Base-by-base conservation (phyloP, 2,797 vertebrate species). In the Petrocephalus sullivani region DNA sequence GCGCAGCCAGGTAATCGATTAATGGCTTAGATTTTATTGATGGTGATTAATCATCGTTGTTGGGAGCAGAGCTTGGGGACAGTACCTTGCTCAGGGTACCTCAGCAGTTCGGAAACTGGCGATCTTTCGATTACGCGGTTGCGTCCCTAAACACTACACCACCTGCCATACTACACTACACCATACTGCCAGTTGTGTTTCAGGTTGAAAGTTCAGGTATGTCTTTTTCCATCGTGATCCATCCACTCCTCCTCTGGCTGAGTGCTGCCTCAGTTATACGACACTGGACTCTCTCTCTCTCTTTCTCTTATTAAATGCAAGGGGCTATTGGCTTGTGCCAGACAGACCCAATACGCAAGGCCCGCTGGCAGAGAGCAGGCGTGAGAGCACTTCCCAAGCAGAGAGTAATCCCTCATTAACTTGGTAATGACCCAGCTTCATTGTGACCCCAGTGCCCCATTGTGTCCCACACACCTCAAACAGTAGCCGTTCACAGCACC, bases 321-420 rank as follows among this genome's bases (percentile, higher is more conserved):
- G 78, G 58, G 67, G 88, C 41, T 57, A 67, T 87, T 84, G 67
- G 53, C 64, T 71, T 57, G 91, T 19, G 91, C 91, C 92, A 95
- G 94, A 94, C 94, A 91, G 88, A 61, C 88, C 0, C 16, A 96
- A 96, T 95, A 94, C 94, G 93, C 95, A 94, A 61, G 46, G 91
- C 41, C 0, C 51, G 78, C 88, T 8, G 23, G 58, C 14, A 53
- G 6, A 71, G 33, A 78, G 2, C 75, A 23, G 51, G 41, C 61
- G 67, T 88, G 87, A 85, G 37, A 91, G 90, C 89, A 89, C 16
- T 87, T 87, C 90, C 84, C 75, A 23, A 28, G 58, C 3, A 75
- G 89, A 90, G 90, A 87, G 85, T 93, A 94, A 94, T 94, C 86
- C 93, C 93, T 95, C 93, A 94, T 93, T 95, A 93, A 91, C 87